Evolutionary conservation across 2,797 vertebrate species (phyloP).

Genomic region (Sylvia borin): DNA sequence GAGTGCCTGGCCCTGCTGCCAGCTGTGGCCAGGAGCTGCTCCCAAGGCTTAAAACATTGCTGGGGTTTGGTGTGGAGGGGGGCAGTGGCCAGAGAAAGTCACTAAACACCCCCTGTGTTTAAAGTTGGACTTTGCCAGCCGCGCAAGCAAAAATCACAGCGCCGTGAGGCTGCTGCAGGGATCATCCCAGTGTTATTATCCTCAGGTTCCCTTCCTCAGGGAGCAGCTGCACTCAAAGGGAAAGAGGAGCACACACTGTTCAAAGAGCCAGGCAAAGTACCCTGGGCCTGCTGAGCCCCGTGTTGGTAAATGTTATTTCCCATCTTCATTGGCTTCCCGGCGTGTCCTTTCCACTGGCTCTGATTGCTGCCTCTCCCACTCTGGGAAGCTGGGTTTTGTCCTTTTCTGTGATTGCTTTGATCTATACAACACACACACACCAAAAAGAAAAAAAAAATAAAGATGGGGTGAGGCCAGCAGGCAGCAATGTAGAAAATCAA

Average conservation of each 20-base stretch:
- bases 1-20: neutral
- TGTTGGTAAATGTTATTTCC: slow-evolving; percentile 68
- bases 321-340: slow-evolving; percentile 67
- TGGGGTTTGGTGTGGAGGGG: neutral
- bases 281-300: slow-evolving; percentile 59
- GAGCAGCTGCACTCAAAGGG: slow-evolving; percentile 48
- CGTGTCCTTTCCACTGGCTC: slow-evolving; percentile 54
- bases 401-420: slow-evolving; percentile 55
- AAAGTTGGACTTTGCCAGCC: neutral
- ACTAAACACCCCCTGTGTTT: neutral
- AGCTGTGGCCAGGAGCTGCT: neutral
- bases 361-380: slow-evolving; percentile 68
- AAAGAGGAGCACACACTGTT: slow-evolving; percentile 58
- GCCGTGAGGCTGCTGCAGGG: neutral
- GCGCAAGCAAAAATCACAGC: neutral
- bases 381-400: slow-evolving; percentile 39
- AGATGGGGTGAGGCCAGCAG: neutral
- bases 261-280: slow-evolving; percentile 49
- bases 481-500: neutral
- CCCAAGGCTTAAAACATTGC: neutral
- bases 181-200: slow-evolving; percentile 32
- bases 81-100: neutral
- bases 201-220: slow-evolving; percentile 55
- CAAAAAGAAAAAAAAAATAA: no score
- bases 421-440: neutral